Evolutionary conservation across 2,888 invertebrate species (phyloP), one percentile per base, ranked within the genome.

Genomic region (Diarsia dahlii): DNA sequence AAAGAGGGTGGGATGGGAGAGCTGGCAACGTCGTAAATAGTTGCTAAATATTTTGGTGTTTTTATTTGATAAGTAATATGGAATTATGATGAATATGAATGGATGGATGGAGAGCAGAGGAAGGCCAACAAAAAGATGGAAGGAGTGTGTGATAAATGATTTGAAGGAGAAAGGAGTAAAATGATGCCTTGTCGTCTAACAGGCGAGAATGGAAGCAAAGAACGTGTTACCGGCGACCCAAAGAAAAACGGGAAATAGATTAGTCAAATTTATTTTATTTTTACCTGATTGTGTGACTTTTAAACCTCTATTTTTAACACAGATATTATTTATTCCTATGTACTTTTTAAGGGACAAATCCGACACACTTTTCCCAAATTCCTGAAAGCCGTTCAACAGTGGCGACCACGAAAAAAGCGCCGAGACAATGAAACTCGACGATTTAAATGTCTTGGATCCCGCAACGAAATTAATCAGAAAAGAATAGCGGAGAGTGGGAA

Each of bases 1-100:
- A 13, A 45, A 23, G n/a, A 63, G n/a, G 63, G 63, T 45, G n/a
- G 13, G 23, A 9, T 63, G 3, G 13, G 45, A 63, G 9, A 23
- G 45, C 46, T 63, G 63, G 63, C 63, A 63, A 63, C 63, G 63
- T 45, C 63, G 63, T 15, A 45, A n/a, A 13, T n/a, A n/a, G 1
- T 13, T 45, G 20, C 5, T 13, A n/a, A 45, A 63, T n/a, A 28
- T 58, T 18, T 3, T 13, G 13, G 46, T 15, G 48, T 23, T 54
- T 54, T 54, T 12, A 54, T 23, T 39, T 39, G 8, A 6, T 39
- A 39, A 0, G 39, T 39, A 39, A 39, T 8, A 39, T 39, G 2
- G 39, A n/a, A 54, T 54, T 54, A 54, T 20, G 3, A 20, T 52
- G 1, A 10, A 52, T 52, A n/a, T 20, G 52, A 20, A 52, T 52